Evolutionary conservation across 2,113 vertebrate species (phyloP).

Genomic region (Gavia stellata): DNA sequence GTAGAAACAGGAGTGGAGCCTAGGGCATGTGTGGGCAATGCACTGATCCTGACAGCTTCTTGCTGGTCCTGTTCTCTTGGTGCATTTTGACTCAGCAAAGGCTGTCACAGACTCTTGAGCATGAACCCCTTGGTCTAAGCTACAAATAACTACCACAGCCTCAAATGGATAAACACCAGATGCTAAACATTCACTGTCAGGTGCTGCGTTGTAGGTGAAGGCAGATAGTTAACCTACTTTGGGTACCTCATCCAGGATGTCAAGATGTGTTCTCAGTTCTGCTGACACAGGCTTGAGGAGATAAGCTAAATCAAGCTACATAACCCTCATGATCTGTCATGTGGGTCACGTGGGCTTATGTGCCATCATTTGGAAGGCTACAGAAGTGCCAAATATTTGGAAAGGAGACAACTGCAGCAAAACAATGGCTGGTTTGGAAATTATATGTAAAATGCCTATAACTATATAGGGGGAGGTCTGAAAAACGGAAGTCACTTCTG

Average conservation of each 20-base stretch:
- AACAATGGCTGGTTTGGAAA: background rate
- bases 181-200: background rate
- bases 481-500: background rate
- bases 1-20: background rate
- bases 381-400: background rate
- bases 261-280: background rate
- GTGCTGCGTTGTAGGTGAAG: conserved; percentile 8
- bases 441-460: background rate
- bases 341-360: background rate
- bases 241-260: background rate
- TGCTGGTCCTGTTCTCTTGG: background rate
- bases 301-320: background rate
- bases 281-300: background rate
- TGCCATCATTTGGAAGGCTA: background rate
- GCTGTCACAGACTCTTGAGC: background rate
- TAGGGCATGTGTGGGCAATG: fast-evolving
- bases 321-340: background rate
- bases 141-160: background rate
- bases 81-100: background rate
- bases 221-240: conserved; percentile 7
- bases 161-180: background rate
- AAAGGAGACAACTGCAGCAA: background rate
- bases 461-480: background rate
- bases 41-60: background rate
- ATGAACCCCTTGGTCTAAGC: background rate